Base-by-base conservation (phyloP, 2,797 vertebrate species). In the Sphaeramia orbicularis region DNA sequence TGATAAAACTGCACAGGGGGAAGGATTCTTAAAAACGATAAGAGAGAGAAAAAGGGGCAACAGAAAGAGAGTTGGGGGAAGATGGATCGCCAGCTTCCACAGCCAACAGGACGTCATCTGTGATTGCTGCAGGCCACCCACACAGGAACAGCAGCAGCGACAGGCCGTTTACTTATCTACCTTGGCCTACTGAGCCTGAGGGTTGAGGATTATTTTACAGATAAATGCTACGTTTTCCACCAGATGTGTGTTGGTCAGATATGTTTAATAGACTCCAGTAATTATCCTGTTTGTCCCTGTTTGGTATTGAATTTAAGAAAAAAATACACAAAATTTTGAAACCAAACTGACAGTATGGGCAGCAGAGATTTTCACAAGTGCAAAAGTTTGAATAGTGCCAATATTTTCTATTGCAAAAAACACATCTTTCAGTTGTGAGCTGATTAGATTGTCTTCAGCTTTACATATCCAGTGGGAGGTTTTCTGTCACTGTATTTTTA, bases 1-100 rank as follows among this genome's bases (percentile, higher is more conserved):
- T 78, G 91, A 92, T 93, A 92, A 92, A 88, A 80, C 69, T 71
- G 76, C 82, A 79, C 63, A 9, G 44, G 60, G 40, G 70, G 64
- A 61, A 52, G 89, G 80, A 82, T 86, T 85, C 79, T 56, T 43
- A 9, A 67, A 74, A 81, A 76, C 65, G 85, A 90, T 85, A 87
- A 88, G 82, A 58, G 52, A 56, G 45, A 55, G 70, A 84, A 64
- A 59, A 52, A 24, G 48, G 65, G 63, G 54, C 4, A 40, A 53
- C 21, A 68, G 58, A 58, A 38, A 44, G 56, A 68, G 53, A 68
- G 59, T 58, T 61, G 49, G 71, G 80, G 36, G 45, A 67, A 76
- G 78, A 84, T 78, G 76, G 62, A 88, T 87, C 16, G 42, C 51
- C 73, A 44, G 86, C 59, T 67, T 77, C 66, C 71, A 24, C 52